Conservation (phyloP, 1,140 invertebrate species). For the Neodiprion lecontei region DNA sequence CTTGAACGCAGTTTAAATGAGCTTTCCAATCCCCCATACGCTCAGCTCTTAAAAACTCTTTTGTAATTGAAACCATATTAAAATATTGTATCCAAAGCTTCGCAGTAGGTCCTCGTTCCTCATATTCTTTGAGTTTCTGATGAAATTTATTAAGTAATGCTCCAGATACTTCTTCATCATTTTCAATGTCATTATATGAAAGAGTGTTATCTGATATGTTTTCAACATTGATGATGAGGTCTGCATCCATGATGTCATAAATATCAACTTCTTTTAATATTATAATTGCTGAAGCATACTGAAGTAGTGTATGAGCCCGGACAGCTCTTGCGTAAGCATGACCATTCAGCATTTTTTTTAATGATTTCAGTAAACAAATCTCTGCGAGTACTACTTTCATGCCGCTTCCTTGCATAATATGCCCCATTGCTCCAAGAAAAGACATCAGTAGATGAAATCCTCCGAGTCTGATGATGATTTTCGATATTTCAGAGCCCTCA, state of each 20-base stretch:
- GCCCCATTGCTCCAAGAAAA: slow-evolving; percentile 8
- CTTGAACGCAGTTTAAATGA: slow-evolving; percentile 32
- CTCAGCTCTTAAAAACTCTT: slow-evolving; percentile 32
- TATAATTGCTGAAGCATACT: slow-evolving; percentile 31
- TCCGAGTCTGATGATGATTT: slow-evolving; percentile 46
- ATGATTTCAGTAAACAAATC: slow-evolving; percentile 37
- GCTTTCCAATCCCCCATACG: slow-evolving; percentile 40
- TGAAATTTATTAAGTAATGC: slow-evolving; percentile 27
- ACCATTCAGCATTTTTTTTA: slow-evolving; percentile 47
- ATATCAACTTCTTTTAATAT: slow-evolving; percentile 38
- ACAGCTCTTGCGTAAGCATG: slow-evolving; percentile 50
- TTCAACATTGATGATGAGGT: slow-evolving; percentile 31
- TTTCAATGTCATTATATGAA: neutral
- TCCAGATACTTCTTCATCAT: neutral
- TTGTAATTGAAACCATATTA: slow-evolving; percentile 14
- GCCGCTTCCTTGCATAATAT: neutral
- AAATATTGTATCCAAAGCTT: slow-evolving; percentile 32
- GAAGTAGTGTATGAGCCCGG: slow-evolving; percentile 34
- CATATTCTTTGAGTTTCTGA: slow-evolving; percentile 29
- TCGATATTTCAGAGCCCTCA: slow-evolving; percentile 43
- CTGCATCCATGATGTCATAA: slow-evolving; percentile 37
- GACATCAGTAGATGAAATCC: slow-evolving; percentile 45
- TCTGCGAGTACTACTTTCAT: slow-evolving; percentile 16
- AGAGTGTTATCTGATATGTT: slow-evolving; percentile 2
- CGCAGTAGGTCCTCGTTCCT: slow-evolving; percentile 31